Base-by-base conservation (phyloP, 1,140 invertebrate species). In the Macrosteles quadrilineatus region DNA sequence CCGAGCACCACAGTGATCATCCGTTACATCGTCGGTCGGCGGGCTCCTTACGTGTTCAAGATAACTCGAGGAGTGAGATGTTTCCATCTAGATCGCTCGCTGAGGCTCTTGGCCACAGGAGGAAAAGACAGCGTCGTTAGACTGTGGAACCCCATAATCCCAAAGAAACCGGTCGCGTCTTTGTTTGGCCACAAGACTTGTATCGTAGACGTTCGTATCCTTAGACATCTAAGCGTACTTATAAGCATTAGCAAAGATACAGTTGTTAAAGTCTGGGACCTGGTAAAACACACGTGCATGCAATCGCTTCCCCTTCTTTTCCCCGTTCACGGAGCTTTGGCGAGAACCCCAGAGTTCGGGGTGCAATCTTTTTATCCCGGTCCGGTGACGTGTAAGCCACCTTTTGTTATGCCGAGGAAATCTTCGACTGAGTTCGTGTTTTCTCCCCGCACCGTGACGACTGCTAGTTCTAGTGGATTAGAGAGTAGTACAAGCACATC, bases 21-120 rank as follows among this genome's bases (percentile, higher is more conserved):
- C 14, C 78, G 78, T 25, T 79, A 82, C 70, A 72, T 80, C 2
- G 76, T 77, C 0, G 80, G 80, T 21, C 80, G 80, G 64, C 76
- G 81, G 57, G 76, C 79, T 4, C 80, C 82, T 17, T 84, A 84
- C 67, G 75, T 81, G 55, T 84, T 84, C 70, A 80, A 80, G 71
- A 79, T 85, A 30, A 76, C 76, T 29, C 78, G 81, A 74, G 85
- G 85, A 1, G 78, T 82, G 1, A 79, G 76, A 21, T 85, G 84
- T 70, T 85, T 85, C 78, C 77, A 80, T 68, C 72, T 80, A 32
- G 81, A 80, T 27, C 73, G 71, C 1, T 67, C 72, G 0, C 73
- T 82, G 1, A 82, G 81, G 70, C 36, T 84, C n/a, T 72, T 86
- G 27, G 81, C 79, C 2, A 83, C 82, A 11, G 84, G 85, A 62